These are phyloP conservation scores for Heliconius congener DNA, from an alignment of 1,140 invertebrate genomes.

Conservation along the genomic window DNA sequence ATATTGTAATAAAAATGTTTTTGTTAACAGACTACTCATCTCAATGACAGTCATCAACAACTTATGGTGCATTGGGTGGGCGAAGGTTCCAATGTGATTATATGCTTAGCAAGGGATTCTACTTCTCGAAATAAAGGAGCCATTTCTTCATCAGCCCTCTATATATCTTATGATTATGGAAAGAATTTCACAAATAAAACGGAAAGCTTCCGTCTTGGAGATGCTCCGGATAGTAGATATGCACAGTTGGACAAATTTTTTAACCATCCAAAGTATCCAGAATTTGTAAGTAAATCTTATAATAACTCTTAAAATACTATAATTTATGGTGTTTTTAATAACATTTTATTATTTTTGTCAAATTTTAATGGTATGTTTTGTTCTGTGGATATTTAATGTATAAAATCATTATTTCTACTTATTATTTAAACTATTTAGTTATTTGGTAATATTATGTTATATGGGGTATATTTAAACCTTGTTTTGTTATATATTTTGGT, in stretches of 20 bases:
- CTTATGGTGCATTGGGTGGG: conserved; percentile 95
- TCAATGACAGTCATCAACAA: conserved; percentile 93
- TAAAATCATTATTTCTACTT: no score
- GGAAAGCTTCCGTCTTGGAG: conserved; percentile 83
- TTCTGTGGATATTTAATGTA: no score
- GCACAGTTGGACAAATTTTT: conserved; percentile 91
- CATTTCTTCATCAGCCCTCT: conserved; percentile 86
- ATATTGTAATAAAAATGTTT: background rate
- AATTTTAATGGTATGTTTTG: no score
- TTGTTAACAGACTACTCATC: conserved; percentile 82
- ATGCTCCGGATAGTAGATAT: conserved; percentile 80
- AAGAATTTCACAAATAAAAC: conserved; percentile 89
- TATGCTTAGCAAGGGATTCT: conserved; percentile 90
- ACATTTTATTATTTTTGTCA: no score
- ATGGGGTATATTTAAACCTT: no score
- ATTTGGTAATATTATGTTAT: no score
- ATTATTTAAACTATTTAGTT: no score
- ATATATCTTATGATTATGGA: conserved; percentile 93
- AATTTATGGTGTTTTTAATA: no score
- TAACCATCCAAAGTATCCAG: conserved; percentile 89
- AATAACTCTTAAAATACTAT: background rate
- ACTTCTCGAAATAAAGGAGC: conserved; percentile 71
- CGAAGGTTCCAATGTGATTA: conserved; percentile 91
- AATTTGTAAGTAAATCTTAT: conserved; percentile 84
- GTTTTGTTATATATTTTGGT: no score